Percentiles rank a stretch among this genome's conserved stretches.
These are phyloP conservation scores for Mystacides longicornis DNA, from an alignment of 2,888 invertebrate genomes.

Conservation along the genomic window DNA sequence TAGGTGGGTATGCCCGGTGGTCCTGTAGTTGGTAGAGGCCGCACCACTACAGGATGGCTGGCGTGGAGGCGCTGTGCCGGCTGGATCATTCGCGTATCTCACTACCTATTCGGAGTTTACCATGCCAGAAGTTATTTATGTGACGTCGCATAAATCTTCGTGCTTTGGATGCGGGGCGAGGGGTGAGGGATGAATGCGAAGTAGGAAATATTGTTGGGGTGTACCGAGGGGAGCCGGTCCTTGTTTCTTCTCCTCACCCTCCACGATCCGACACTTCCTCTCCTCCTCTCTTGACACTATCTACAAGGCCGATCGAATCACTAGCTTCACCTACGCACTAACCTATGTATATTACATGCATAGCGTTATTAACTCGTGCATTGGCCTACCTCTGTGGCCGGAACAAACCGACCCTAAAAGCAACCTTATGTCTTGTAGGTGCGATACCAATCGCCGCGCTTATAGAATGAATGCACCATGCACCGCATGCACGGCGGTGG, in stretches of 20 bases:
- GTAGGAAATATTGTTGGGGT: slow-evolving; percentile 1
- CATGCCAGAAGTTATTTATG: slow-evolving; percentile 25
- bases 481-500: too few relatives aligned
- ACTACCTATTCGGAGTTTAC: slow-evolving; percentile 24
- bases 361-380: too few relatives aligned
- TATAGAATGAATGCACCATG: too few relatives aligned
- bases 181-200: slow-evolving; percentile 5
- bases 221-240: neutral
- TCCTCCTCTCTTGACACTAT: slow-evolving; percentile 23
- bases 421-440: too few relatives aligned
- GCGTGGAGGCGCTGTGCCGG: neutral
- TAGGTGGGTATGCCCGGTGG: neutral
- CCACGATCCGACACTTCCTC: neutral
- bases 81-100: slow-evolving; percentile 12
- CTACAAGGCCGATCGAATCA: slow-evolving; percentile 27
- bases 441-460: too few relatives aligned
- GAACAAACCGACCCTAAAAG: too few relatives aligned
- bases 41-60: too few relatives aligned
- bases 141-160: slow-evolving; percentile 26
- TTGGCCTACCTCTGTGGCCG: too few relatives aligned
- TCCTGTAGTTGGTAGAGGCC: neutral
- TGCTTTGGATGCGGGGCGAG: neutral
- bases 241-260: neutral
- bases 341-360: too few relatives aligned
- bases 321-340: too few relatives aligned